A percentile compares a stretch with the other conserved stretches of the same genome.
phyloP scores from a whole-genome alignment of 2,888 invertebrate genomes.

The Temnothorax rugatulus region DNA sequence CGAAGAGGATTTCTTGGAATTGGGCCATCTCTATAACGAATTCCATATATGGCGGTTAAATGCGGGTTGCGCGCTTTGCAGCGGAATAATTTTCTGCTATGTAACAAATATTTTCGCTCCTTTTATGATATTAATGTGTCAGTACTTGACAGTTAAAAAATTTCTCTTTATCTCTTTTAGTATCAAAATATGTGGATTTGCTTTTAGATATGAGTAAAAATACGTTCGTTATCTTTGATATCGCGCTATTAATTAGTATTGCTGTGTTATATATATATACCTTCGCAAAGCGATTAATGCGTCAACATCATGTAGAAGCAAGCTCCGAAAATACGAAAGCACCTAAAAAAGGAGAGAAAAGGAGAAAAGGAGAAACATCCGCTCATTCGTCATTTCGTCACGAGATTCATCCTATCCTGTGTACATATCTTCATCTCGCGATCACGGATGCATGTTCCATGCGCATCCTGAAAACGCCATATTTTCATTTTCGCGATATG shows the following conservation, averaged over 20 bases:
- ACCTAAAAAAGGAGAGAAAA: conserved; percentile 5
- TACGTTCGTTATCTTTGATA: not conserved
- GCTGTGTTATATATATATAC: not conserved
- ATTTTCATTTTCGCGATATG: conserved; percentile 23
- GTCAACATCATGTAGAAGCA: not conserved
- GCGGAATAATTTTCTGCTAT: not conserved
- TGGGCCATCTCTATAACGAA: conserved; percentile 38
- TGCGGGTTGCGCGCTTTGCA: not conserved
- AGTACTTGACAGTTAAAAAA: not conserved
- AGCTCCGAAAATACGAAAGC: conserved; percentile 28
- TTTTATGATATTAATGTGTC: not conserved
- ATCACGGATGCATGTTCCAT: conserved; percentile 1
- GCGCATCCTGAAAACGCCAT: conserved; percentile 42
- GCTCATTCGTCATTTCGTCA: conserved; percentile 30
- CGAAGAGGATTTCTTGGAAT: conserved; percentile 33
- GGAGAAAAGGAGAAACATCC: conserved; percentile 35
- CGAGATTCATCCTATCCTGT: not conserved
- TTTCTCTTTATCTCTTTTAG: not conserved
- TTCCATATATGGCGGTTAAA: conserved; percentile 15
- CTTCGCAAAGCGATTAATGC: not conserved
- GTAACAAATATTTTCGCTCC: not conserved
- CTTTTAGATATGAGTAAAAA: not conserved
- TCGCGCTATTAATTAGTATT: not conserved
- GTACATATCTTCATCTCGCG: conserved; percentile 21
- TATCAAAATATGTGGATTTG: not conserved